Evolutionary conservation across 2,113 vertebrate genomes (phyloP).

Genomic region (Holacanthus passer): DNA sequence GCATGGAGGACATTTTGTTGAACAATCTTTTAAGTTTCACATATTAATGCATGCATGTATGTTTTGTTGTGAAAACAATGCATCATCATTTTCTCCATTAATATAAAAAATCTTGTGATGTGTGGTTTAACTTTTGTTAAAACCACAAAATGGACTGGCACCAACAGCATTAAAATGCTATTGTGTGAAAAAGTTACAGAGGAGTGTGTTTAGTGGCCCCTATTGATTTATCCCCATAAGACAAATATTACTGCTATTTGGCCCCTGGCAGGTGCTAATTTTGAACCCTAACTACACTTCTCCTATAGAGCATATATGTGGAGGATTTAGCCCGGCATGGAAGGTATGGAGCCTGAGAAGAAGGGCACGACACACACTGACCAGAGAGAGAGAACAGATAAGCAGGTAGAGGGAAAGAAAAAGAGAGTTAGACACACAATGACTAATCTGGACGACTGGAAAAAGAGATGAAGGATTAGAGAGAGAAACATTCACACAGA

Average conservation of each 20-base stretch:
- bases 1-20: slow-evolving; percentile 28
- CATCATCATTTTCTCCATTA: no score
- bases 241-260: slow-evolving; percentile 26
- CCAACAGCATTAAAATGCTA: neutral
- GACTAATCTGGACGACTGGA: slow-evolving; percentile 71
- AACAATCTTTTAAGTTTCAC: neutral
- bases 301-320: neutral
- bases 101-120: neutral
- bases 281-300: neutral
- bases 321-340: neutral
- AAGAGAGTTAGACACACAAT: slow-evolving; percentile 46
- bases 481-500: slow-evolving; percentile 70
- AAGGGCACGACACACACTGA: neutral
- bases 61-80: neutral
- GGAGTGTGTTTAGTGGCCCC: slow-evolving; percentile 10
- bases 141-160: slow-evolving; percentile 1
- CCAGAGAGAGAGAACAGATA: slow-evolving; percentile 36
- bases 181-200: slow-evolving; percentile 30
- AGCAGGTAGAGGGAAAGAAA: slow-evolving; percentile 39
- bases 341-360: slow-evolving; percentile 13
- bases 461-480: slow-evolving; percentile 67
- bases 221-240: slow-evolving; percentile 43
- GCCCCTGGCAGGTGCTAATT: slow-evolving; percentile 16
- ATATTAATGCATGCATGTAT: neutral
- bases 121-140: neutral